These are phyloP conservation scores for Holothuria scabra DNA, from an alignment of 53 echinoderm and acorn worm genomes.

Conservation along the genomic window DNA sequence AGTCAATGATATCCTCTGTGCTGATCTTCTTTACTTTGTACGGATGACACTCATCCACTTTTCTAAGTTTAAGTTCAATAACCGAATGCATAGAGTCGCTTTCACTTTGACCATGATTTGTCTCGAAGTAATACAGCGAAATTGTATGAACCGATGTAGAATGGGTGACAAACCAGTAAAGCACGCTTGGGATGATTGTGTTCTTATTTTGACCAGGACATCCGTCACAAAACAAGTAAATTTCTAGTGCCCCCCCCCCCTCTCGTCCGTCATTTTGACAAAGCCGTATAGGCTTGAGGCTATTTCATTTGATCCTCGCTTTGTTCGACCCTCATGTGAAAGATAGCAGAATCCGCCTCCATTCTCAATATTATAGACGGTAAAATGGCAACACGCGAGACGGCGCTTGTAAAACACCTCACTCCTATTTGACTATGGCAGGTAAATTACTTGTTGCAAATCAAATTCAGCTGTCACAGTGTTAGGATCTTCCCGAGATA, in stretches of 20 bases:
- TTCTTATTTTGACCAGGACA: conserved; percentile 46
- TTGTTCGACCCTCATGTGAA: not conserved
- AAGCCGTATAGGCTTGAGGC: not conserved
- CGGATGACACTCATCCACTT: not conserved
- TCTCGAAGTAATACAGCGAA: conserved; percentile 28
- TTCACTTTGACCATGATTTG: conserved; percentile 23
- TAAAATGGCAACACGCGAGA: too few relatives aligned
- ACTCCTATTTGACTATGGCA: too few relatives aligned
- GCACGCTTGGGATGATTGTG: conserved; percentile 8
- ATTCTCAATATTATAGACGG: too few relatives aligned
- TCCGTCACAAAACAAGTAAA: conserved; percentile 30
- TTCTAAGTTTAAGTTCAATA: not conserved
- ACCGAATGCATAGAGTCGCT: not conserved
- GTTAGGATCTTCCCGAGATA: too few relatives aligned
- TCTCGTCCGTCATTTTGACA: not conserved
- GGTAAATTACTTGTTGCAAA: too few relatives aligned
- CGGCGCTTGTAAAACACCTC: too few relatives aligned
- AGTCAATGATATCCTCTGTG: not conserved
- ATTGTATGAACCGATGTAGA: conserved; percentile 14
- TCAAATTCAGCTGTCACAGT: too few relatives aligned
- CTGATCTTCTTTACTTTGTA: not conserved
- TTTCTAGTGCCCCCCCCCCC: too few relatives aligned
- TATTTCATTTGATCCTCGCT: conserved; percentile 27
- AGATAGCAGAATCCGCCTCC: too few relatives aligned
- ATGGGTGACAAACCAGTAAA: conserved; percentile 38